These are phyloP conservation scores for Solenopsis fugax DNA, from an alignment of 1,140 invertebrate species.

Conservation along the genomic window DNA sequence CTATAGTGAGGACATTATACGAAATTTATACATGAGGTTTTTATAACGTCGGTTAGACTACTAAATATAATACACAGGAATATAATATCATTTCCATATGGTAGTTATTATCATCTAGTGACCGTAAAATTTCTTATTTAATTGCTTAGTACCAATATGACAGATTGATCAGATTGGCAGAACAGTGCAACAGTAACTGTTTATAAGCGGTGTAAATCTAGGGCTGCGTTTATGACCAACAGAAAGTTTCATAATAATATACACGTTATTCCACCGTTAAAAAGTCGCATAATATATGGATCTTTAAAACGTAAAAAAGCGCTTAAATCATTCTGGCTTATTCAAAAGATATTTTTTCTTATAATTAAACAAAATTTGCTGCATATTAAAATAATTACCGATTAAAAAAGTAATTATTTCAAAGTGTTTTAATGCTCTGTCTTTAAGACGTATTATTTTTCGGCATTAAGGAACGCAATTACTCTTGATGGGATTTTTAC, in stretches of 20 bases:
- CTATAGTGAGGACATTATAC: neutral
- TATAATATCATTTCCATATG: neutral
- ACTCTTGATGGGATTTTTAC: neutral
- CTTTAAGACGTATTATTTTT: neutral
- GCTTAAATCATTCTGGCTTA: neutral
- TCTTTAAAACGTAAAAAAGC: neutral
- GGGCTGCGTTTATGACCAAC: neutral
- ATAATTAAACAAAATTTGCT: neutral
- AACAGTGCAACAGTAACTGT: neutral
- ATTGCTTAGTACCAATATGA: neutral
- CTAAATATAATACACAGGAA: neutral
- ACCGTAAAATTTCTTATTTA: conserved; percentile 31
- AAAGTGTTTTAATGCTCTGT: neutral
- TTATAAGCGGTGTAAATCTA: neutral
- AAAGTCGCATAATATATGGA: neutral
- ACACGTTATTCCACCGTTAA: neutral
- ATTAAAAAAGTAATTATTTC: conserved; percentile 8
- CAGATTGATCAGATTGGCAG: neutral
- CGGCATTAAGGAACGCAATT: neutral
- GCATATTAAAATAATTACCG: neutral
- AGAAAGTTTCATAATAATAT: neutral
- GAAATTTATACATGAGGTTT: conserved; percentile 17
- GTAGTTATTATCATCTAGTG: conserved; percentile 1
- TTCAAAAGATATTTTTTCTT: neutral
- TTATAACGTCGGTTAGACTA: neutral